Evolutionary conservation across 2,888 invertebrate genomes (phyloP).

Genomic region (Zhuqinia jingwanae): DNA sequence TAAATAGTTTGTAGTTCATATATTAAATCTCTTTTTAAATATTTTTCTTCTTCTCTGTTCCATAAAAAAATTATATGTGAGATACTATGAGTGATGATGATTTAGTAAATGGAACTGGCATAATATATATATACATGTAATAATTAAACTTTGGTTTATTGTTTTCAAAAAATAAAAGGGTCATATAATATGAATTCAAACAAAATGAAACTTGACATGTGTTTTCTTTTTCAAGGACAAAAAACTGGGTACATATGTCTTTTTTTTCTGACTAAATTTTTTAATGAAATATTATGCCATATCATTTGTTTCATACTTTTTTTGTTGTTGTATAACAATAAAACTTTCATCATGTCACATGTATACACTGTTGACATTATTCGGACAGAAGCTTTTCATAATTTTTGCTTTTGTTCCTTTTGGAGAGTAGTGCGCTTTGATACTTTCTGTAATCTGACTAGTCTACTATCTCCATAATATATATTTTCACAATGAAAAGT

Average conservation of each 20-base stretch:
- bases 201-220: background rate
- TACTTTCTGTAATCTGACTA: too few relatives aligned
- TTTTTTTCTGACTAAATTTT: too few relatives aligned
- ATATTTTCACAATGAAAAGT: background rate
- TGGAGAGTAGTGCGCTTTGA: background rate
- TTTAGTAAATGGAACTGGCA: too few relatives aligned
- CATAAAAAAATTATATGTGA: too few relatives aligned
- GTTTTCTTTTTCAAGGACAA: background rate
- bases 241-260: background rate
- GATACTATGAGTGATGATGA: too few relatives aligned
- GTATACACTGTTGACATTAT: too few relatives aligned
- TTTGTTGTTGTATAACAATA: background rate
- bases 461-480: too few relatives aligned
- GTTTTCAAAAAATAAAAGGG: slow-evolving; percentile 8
- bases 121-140: too few relatives aligned
- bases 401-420: background rate
- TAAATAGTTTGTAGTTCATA: too few relatives aligned
- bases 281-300: background rate
- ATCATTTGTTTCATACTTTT: background rate
- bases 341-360: slow-evolving; percentile 12
- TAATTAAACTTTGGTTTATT: background rate
- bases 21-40: too few relatives aligned
- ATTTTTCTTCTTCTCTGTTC: too few relatives aligned
- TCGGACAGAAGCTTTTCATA: background rate
- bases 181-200: slow-evolving; percentile 8